phyloP scores from a whole-genome alignment of 2,113 vertebrate species.

The Dipodomys merriami region DNA sequence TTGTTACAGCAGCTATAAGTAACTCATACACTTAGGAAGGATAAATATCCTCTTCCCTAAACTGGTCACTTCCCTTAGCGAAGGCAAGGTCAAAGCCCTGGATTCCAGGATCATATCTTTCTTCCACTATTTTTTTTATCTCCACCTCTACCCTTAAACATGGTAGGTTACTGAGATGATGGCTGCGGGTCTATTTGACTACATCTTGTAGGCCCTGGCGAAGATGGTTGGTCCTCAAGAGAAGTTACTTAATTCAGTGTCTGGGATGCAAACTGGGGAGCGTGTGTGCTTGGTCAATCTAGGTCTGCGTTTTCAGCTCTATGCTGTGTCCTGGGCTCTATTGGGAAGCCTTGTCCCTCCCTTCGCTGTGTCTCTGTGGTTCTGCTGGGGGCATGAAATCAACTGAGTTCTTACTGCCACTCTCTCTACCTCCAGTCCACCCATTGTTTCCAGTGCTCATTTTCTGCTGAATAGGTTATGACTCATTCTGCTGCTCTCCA shows the following conservation, averaged over 20 bases:
- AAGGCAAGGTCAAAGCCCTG: not conserved
- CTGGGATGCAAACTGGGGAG: not conserved
- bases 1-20: not conserved
- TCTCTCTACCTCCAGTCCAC: not conserved
- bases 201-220: not conserved
- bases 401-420: not conserved
- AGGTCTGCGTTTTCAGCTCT: not conserved
- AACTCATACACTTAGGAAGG: not conserved
- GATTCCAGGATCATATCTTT: not conserved
- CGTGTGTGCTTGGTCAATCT: not conserved
- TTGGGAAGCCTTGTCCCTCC: not conserved
- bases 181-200: not conserved
- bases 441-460: slow-evolving; percentile 30
- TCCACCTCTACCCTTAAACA: too few species aligned
- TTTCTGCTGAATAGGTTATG: slow-evolving; percentile 48
- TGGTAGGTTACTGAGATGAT: not conserved
- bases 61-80: not conserved
- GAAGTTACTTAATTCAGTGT: not conserved
- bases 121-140: not conserved
- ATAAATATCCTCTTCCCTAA: not conserved
- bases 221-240: not conserved
- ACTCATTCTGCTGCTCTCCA: slow-evolving; percentile 63
- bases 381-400: slow-evolving; percentile 30
- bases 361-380: slow-evolving; percentile 7
- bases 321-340: not conserved